These are phyloP conservation scores for Pterophyllum scalare DNA, from an alignment of 2,113 vertebrate genomes.

Conservation along the genomic window DNA sequence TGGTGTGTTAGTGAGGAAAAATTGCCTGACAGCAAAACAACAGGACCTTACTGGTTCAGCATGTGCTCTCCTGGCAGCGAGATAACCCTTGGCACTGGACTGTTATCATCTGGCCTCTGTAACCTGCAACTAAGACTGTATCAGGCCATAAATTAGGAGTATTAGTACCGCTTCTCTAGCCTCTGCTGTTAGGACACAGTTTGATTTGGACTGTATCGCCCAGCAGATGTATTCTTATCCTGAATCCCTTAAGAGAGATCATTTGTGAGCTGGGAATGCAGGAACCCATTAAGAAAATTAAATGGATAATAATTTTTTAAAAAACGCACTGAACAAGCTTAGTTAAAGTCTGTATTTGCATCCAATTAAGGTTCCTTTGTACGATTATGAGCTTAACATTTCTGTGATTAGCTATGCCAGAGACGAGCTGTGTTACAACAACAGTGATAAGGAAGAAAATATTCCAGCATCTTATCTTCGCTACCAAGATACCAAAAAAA, in stretches of 20 bases:
- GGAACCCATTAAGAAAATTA: slow-evolving; percentile 35
- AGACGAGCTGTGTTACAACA: background rate
- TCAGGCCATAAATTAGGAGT: slow-evolving; percentile 35
- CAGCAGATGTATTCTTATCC: background rate
- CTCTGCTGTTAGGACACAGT: background rate
- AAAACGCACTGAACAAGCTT: slow-evolving; percentile 3
- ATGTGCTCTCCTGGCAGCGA: slow-evolving; percentile 49
- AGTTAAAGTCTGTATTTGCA: slow-evolving; percentile 22
- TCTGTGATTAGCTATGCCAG: slow-evolving; percentile 13
- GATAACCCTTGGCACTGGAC: slow-evolving; percentile 46
- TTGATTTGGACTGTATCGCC: background rate
- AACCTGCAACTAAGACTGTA: slow-evolving; percentile 46
- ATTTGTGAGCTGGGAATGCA: slow-evolving; percentile 19
- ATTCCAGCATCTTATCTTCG: slow-evolving; percentile 3
- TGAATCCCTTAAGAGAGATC: background rate
- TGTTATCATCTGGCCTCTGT: slow-evolving; percentile 37
- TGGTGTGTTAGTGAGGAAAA: slow-evolving; percentile 32
- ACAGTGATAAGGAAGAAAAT: slow-evolving; percentile 10
- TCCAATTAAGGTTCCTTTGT: slow-evolving; percentile 30
- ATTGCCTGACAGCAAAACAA: slow-evolving; percentile 56
- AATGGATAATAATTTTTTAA: slow-evolving; percentile 38
- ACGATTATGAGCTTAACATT: background rate
- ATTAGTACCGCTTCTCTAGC: slow-evolving; percentile 21
- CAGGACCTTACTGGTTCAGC: slow-evolving; percentile 48
- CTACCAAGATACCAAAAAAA: slow-evolving; percentile 5